These are phyloP conservation scores for Sebastes oblongus DNA, from an alignment of 2,797 vertebrate species.

Conservation along the genomic window DNA sequence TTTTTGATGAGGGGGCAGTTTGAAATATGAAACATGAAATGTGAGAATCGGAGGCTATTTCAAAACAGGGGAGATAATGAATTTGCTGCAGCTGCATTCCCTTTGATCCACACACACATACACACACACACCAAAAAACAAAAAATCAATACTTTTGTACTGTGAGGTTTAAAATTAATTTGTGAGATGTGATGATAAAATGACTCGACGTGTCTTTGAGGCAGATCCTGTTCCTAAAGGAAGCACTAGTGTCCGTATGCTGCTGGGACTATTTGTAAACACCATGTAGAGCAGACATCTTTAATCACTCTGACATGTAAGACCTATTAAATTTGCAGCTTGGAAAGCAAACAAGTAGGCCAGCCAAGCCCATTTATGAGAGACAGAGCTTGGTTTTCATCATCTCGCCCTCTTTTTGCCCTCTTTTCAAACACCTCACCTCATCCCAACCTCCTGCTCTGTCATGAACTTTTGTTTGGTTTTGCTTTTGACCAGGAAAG, in stretches of 20 bases:
- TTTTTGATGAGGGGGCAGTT: conserved; percentile 45
- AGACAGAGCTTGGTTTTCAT: conserved; percentile 16
- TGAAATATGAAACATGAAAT: conserved; percentile 55
- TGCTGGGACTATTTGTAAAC: conserved; percentile 54
- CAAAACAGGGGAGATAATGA: conserved; percentile 15
- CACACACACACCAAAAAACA: background rate
- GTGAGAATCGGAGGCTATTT: conserved; percentile 54
- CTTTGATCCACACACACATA: background rate
- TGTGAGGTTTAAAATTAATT: background rate
- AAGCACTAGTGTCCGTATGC: conserved; percentile 1
- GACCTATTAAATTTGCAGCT: conserved; percentile 43
- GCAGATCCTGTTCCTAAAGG: background rate
- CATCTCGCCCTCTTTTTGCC: conserved; percentile 1
- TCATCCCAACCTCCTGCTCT: background rate
- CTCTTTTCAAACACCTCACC: conserved; percentile 11
- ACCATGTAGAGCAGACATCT: conserved; percentile 45
- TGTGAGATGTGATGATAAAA: conserved; percentile 1
- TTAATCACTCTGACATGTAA: conserved; percentile 51
- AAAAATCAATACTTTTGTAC: background rate
- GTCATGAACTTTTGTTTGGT: background rate
- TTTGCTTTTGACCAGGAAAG: background rate
- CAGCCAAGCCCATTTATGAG: conserved; percentile 46
- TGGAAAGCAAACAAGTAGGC: conserved; percentile 64
- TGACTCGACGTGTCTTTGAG: background rate
- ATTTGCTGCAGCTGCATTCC: background rate